Evolutionary conservation across 2,888 invertebrate genomes (phyloP).

Genomic region (Priapulus caudatus): DNA sequence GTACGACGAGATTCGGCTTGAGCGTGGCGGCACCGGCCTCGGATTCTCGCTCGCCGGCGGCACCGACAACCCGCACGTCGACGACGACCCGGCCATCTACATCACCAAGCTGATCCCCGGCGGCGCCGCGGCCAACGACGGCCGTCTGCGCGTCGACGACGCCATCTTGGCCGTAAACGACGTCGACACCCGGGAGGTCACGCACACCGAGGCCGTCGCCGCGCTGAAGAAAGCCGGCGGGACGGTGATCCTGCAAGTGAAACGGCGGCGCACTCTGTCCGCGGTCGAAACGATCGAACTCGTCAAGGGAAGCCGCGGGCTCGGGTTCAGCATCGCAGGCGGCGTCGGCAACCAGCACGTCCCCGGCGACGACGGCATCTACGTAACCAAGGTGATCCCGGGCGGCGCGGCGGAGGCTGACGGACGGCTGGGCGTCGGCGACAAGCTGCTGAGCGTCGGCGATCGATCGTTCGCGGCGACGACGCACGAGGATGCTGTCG

Average conservation of each 20-base stretch:
- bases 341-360: conserved; percentile 98
- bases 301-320: conserved; percentile 50
- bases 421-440: conserved; percentile 53
- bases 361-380: conserved; percentile 97
- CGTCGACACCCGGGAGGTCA: conserved; percentile 77
- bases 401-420: conserved; percentile 94
- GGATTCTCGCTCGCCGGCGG: conserved; percentile 99
- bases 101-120: conserved; percentile 92
- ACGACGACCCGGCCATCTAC: conserved; percentile 67
- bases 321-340: conserved; percentile 98
- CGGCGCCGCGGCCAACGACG: conserved; percentile 86
- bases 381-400: conserved; percentile 97
- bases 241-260: conserved; percentile 79
- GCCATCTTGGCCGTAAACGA: conserved; percentile 91
- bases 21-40: conserved; percentile 74
- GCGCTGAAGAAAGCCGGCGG: conserved; percentile 92
- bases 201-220: conserved; percentile 88
- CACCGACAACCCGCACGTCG: conserved; percentile 78
- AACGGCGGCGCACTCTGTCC: too few relatives aligned
- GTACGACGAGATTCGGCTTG: conserved; percentile 29
- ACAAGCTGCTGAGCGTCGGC: conserved; percentile 25
- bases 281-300: conserved; percentile 48
- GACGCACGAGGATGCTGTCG: conserved; percentile 93
- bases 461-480: conserved; percentile 83
- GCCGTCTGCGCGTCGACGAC: conserved; percentile 83